A percentile compares a stretch with the other conserved stretches of the same genome.
Evolutionary conservation across 2,113 vertebrate species (phyloP).

Genomic region (Pithys albifrons): DNA sequence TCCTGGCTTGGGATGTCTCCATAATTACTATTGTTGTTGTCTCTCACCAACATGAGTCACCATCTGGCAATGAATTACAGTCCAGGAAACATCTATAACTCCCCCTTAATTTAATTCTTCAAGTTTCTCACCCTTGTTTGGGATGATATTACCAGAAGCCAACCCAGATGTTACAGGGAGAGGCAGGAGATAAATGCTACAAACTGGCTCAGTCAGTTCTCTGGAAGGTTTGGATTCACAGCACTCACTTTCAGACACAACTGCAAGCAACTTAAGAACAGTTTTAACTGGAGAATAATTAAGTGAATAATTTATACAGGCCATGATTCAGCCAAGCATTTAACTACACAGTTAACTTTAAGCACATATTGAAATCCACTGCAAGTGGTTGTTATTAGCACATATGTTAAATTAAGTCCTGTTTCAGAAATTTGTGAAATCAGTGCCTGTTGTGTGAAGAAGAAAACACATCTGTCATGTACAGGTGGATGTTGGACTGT

Average conservation of each 20-base stretch:
- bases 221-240: not conserved
- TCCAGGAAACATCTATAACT: constrained; percentile 7
- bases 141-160: constrained; percentile 6
- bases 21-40: constrained; percentile 13
- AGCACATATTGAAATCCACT: not conserved
- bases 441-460: not conserved
- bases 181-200: not conserved
- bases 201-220: not conserved
- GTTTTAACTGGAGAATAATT: constrained; percentile 19
- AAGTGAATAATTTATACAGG: constrained; percentile 13
- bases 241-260: not conserved
- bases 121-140: constrained; percentile 2
- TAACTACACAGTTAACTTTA: not conserved
- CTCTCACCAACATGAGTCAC: constrained; percentile 35
- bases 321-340: constrained; percentile 24
- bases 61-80: not conserved
- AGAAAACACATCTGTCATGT: not conserved
- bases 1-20: not conserved
- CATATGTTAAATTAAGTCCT: not conserved
- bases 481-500: not conserved
- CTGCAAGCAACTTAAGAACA: not conserved
- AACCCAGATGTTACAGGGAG: constrained; percentile 17
- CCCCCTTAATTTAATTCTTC: constrained; percentile 17
- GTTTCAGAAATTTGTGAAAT: not conserved
- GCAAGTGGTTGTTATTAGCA: not conserved